phyloP scores from a whole-genome alignment of 1,140 invertebrate genomes.

The Teleogryllus occipitalis region DNA sequence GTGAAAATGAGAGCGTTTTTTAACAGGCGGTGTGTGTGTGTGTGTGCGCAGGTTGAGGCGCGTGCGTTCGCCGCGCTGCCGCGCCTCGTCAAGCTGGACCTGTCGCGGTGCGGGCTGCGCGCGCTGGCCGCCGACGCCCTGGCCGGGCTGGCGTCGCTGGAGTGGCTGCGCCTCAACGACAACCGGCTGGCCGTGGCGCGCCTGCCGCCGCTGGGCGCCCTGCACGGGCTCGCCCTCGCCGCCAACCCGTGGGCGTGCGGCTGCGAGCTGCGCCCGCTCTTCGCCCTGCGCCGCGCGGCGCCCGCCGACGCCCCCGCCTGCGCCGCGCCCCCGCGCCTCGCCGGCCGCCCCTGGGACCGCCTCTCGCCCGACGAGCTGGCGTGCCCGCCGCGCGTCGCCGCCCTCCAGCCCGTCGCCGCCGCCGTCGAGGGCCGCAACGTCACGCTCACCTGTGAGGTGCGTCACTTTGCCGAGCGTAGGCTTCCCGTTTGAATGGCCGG shows the following conservation, averaged over 20 bases:
- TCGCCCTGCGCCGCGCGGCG: constrained; percentile 62
- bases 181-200: constrained; percentile 58
- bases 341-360: constrained; percentile 58
- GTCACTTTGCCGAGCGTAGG: constrained; percentile 20
- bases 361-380: constrained; percentile 71
- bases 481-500: no score
- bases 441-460: constrained; percentile 60
- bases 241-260: constrained; percentile 77
- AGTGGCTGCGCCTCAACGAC: constrained; percentile 65
- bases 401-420: constrained; percentile 44
- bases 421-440: constrained; percentile 59
- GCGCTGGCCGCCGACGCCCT: constrained; percentile 60
- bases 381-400: constrained; percentile 60
- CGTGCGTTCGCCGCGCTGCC: constrained; percentile 53
- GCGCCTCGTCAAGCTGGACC: constrained; percentile 61
- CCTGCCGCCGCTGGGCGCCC: constrained; percentile 49
- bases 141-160: constrained; percentile 57
- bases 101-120: constrained; percentile 58
- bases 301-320: constrained; percentile 61
- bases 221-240: constrained; percentile 64
- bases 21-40: no score
- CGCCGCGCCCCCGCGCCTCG: constrained; percentile 49
- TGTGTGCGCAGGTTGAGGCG: not conserved
- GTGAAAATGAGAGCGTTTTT: no score
- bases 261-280: constrained; percentile 59